Evolutionary conservation across 1,140 invertebrate genomes (phyloP).

Genomic region (Trachelipus rathkii): DNA sequence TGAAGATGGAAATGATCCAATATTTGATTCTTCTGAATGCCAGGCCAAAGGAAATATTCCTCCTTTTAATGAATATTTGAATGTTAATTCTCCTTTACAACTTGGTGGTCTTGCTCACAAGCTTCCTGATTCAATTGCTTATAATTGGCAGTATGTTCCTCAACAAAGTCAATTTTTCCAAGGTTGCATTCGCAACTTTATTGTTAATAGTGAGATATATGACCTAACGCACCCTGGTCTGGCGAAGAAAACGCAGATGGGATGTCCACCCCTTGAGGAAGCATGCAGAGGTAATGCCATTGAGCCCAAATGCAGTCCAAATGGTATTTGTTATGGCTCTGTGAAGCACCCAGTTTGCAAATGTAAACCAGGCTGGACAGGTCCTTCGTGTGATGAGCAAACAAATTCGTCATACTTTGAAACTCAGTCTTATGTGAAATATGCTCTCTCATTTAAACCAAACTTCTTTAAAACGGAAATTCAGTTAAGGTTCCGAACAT

Average conservation of each 20-base stretch:
- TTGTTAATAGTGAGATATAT: slow-evolving; percentile 93
- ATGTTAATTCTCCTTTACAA: slow-evolving; percentile 91
- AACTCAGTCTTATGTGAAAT: slow-evolving; percentile 89
- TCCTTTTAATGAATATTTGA: slow-evolving; percentile 92
- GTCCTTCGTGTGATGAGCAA: slow-evolving; percentile 73
- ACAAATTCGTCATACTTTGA: slow-evolving; percentile 86
- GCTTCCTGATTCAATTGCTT: slow-evolving; percentile 71
- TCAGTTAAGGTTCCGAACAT: slow-evolving; percentile 84
- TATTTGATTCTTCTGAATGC: slow-evolving; percentile 81
- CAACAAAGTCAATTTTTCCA: slow-evolving; percentile 77
- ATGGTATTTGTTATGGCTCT: slow-evolving; percentile 88
- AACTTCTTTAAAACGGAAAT: slow-evolving; percentile 87
- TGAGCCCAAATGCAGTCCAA: slow-evolving; percentile 78
- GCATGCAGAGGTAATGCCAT: slow-evolving; percentile 70
- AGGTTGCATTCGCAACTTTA: slow-evolving; percentile 90
- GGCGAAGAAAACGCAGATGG: slow-evolving; percentile 70
- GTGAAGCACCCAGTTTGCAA: slow-evolving; percentile 80
- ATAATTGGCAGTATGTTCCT: slow-evolving; percentile 80
- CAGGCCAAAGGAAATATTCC: slow-evolving; percentile 82
- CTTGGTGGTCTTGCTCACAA: slow-evolving; percentile 84
- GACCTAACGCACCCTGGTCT: slow-evolving; percentile 83
- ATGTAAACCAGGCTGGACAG: slow-evolving; percentile 87
- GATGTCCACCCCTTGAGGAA: slow-evolving; percentile 85
- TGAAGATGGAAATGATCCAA: slow-evolving; percentile 74
- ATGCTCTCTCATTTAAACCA: slow-evolving; percentile 88